These are phyloP conservation scores for Acestrorhynchus altus DNA, from an alignment of 2,797 vertebrate species.

Conservation along the genomic window DNA sequence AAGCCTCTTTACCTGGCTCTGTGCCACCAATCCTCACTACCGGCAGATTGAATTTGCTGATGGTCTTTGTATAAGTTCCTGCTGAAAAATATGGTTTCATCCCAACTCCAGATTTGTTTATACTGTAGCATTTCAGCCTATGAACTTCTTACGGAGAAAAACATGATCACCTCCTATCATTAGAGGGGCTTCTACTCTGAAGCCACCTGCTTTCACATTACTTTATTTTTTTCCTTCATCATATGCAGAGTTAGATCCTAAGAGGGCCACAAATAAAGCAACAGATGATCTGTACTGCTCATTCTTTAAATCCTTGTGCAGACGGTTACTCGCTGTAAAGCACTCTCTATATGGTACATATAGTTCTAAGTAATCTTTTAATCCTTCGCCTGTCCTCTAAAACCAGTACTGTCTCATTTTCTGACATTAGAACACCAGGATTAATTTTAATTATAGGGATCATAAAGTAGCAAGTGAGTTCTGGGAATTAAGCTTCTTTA, in stretches of 20 bases:
- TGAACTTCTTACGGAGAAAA: conserved; percentile 1
- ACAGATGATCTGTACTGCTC: conserved; percentile 3
- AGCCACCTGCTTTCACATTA: neutral
- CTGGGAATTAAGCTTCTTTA: conserved; percentile 2
- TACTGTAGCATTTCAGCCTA: neutral
- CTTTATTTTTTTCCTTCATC: neutral
- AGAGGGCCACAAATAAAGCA: conserved; percentile 1
- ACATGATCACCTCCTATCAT: neutral
- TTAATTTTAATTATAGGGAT: conserved; percentile 9
- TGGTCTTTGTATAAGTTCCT: neutral
- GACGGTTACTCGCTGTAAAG: conserved; percentile 34
- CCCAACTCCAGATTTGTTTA: conserved; percentile 7
- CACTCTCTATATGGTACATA: conserved; percentile 21
- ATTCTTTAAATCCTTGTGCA: neutral
- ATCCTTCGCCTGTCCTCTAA: conserved; percentile 24
- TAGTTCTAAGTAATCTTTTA: conserved; percentile 36
- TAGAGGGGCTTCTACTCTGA: neutral
- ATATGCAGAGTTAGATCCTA: neutral
- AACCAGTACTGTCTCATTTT: neutral
- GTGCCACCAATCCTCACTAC: neutral
- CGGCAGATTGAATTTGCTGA: conserved; percentile 18
- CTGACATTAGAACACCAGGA: neutral
- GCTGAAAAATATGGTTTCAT: conserved; percentile 15
- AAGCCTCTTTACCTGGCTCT: conserved; percentile 43
- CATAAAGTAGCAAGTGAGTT: neutral